Percentiles rank a stretch among this genome's conserved stretches.
Evolutionary conservation across 2,888 invertebrate genomes (phyloP).

Genomic region (Lordiphosa andalusiaca): DNA sequence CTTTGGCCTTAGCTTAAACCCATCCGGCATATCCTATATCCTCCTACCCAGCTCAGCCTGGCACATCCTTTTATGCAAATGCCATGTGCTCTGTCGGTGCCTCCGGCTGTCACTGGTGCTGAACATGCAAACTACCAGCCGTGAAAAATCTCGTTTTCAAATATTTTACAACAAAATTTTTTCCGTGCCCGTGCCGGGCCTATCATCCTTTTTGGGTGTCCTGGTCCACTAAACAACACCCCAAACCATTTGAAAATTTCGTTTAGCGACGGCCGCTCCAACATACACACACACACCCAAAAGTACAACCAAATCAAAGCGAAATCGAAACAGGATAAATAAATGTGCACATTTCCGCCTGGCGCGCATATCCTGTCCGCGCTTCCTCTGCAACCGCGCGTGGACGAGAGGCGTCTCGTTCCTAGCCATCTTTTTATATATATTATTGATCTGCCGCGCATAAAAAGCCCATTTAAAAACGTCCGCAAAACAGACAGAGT

Average conservation of each 20-base stretch:
- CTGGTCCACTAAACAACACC: slow-evolving; percentile 55
- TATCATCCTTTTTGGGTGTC: slow-evolving; percentile 28
- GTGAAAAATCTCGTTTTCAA: slow-evolving; percentile 76
- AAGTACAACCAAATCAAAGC: slow-evolving; percentile 61
- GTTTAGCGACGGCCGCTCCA: too few species aligned
- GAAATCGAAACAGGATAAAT: slow-evolving; percentile 76
- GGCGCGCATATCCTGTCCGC: slow-evolving; percentile 71
- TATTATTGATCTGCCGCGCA: slow-evolving; percentile 76
- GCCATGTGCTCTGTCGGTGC: slow-evolving; percentile 13
- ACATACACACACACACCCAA: not conserved
- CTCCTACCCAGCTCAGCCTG: not conserved
- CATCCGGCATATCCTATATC: too few species aligned
- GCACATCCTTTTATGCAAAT: slow-evolving; percentile 64
- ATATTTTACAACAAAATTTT: slow-evolving; percentile 72
- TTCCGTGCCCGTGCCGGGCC: slow-evolving; percentile 41
- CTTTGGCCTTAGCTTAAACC: slow-evolving; percentile 13
- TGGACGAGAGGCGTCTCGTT: not conserved
- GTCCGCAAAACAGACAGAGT: slow-evolving; percentile 36
- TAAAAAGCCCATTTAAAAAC: slow-evolving; percentile 75
- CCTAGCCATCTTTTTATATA: slow-evolving; percentile 38
- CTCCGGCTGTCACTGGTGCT: slow-evolving; percentile 61
- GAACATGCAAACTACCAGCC: slow-evolving; percentile 75
- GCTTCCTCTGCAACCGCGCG: slow-evolving; percentile 51
- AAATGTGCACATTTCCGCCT: slow-evolving; percentile 76
- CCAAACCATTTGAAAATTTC: too few species aligned